Evolutionary conservation across 1,140 invertebrate species (phyloP).

Genomic region (Lepidotrigona ventralis): DNA sequence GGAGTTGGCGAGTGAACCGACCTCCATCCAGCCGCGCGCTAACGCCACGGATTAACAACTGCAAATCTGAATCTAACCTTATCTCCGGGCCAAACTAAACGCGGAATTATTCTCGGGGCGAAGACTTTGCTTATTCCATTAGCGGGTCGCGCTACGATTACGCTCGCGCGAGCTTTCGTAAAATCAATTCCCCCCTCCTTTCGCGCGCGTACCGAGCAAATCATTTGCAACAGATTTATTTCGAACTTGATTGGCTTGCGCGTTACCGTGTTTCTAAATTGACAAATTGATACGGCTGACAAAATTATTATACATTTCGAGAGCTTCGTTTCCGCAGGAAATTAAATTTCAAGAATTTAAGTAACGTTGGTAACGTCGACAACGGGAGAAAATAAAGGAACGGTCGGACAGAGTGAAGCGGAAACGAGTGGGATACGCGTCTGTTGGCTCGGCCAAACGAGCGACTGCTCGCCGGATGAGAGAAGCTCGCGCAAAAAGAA

Average conservation of each 20-base stretch:
- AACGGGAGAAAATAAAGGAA: neutral
- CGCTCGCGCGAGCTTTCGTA: neutral
- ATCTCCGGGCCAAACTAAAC: neutral
- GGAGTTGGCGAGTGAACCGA: neutral
- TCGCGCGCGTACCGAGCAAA: neutral
- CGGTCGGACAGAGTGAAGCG: neutral
- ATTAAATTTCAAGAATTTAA: neutral
- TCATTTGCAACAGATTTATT: neutral
- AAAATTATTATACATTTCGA: neutral
- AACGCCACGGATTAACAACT: conserved; percentile 20
- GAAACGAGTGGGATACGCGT: neutral
- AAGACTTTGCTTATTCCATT: neutral
- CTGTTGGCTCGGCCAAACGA: neutral
- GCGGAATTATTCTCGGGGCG: neutral
- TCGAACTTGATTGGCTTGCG: neutral
- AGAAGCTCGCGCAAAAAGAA: neutral
- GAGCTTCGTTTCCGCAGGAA: neutral
- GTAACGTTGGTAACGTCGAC: too few relatives aligned
- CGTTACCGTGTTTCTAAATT: neutral
- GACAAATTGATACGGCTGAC: neutral
- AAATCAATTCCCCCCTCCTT: neutral
- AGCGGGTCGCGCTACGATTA: neutral
- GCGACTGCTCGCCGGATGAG: conserved; percentile 6
- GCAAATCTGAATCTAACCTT: conserved; percentile 10
- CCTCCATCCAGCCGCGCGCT: neutral